Evolutionary conservation across 2,797 vertebrate genomes (phyloP).

Genomic region (Perdix hodgsoniae): DNA sequence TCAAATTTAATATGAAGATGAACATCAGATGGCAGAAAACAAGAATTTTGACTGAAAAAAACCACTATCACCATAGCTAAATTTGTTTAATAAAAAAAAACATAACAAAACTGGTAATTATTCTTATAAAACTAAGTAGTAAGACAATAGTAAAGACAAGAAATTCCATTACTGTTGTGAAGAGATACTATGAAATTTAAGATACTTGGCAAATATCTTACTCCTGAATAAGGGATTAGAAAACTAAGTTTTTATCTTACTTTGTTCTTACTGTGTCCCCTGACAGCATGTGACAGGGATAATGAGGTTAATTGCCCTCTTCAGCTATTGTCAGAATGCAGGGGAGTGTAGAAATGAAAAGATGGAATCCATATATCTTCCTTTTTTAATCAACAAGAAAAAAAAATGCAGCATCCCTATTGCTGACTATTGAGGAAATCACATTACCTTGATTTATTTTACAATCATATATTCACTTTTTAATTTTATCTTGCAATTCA

Average conservation of each 20-base stretch:
- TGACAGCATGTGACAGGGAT: no score
- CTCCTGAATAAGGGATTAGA: constrained; percentile 20
- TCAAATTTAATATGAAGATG: neutral
- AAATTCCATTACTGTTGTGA: neutral
- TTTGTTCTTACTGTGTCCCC: neutral
- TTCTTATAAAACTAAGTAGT: neutral
- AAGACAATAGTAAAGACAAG: no score
- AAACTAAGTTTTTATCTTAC: neutral
- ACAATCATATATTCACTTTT: neutral
- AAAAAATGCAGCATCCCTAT: neutral
- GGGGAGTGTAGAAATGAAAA: neutral
- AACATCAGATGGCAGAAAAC: neutral
- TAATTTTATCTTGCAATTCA: neutral
- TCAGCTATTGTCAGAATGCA: neutral
- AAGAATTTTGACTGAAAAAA: accelerated
- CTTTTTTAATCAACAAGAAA: neutral
- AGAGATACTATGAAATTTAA: neutral
- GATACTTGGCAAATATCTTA: constrained; percentile 53
- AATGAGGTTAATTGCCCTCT: no score
- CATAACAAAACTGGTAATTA: neutral
- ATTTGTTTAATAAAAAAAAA: neutral
- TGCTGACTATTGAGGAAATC: neutral
- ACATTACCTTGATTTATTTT: neutral
- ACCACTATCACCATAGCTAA: neutral
- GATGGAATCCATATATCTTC: neutral